Evolutionary conservation across 2,888 invertebrate genomes (phyloP), one percentile per base, ranked within the genome.

Genomic region (Bedellia somnulentella): DNA sequence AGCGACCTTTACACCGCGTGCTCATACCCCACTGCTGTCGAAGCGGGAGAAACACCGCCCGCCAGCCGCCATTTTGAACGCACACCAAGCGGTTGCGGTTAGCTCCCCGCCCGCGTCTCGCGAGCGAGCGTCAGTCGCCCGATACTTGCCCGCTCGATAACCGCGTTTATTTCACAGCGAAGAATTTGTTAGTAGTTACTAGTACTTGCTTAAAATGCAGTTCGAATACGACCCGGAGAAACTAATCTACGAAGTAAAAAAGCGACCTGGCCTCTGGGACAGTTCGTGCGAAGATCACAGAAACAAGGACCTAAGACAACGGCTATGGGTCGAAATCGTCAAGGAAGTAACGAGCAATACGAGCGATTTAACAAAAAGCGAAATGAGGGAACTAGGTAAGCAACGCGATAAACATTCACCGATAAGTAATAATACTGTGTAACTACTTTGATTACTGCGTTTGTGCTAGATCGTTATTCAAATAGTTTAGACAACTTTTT

Each of bases 141-240:
- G 53, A 44, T 56, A 51, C 46, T 47, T 56, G 63, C 64, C 49
- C n/a, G n/a, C n/a, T n/a, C n/a, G n/a, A n/a, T n/a, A n/a, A n/a
- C 45, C 47, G 56, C 52, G 45, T 53, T 42, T 46, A 55, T 50
- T 40, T 38, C 40, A 39, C 39, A n/a, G n/a, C n/a, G n/a, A n/a
- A n/a, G n/a, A n/a, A n/a, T n/a, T n/a, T n/a, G n/a, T n/a, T n/a
- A n/a, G n/a, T n/a, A n/a, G n/a, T n/a, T n/a, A n/a, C n/a, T n/a
- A n/a, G n/a, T n/a, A n/a, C n/a, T n/a, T n/a, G n/a, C n/a, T n/a
- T n/a, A n/a, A n/a, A n/a, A 64, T 70, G 58, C 66, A 70, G 40
- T 70, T 68, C 35, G 75, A 73, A 55, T 75, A 68, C 41, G 73
- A 73, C 30, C 71, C 73, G 0, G 71, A 71, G 37, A 46, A 51